Evolutionary conservation across 2,797 vertebrate genomes (phyloP), one percentile per base, ranked within the genome.

Genomic region (Capromys pilorides): DNA sequence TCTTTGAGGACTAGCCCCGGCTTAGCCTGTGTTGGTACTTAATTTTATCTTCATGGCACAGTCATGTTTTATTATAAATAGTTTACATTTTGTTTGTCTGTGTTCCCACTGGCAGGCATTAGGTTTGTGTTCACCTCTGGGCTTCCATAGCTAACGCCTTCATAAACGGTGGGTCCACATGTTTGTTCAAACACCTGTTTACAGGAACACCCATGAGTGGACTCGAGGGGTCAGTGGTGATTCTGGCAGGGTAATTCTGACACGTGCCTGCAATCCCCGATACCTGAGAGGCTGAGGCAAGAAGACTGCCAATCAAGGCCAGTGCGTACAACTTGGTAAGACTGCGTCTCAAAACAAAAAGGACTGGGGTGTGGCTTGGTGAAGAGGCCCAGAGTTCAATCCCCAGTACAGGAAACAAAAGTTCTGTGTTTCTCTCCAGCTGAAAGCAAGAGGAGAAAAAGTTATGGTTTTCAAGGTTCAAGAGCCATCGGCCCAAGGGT

Each of bases 391-490:
- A 39, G 41, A 49, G 73, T 77, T 31, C 73, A 49, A 31, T 49
- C 41, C 45, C 26, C 41, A 49, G 73, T 28, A 18, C 26, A 16
- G 28, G 2, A 31, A 28, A 45, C 26, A 41, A 4, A 36, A 8
- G 13, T 36, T n/a, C 54, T 73, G 6, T 9, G 8, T 21, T 51
- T 10, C 22, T 22, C 7, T 75, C 67, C 41, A 3, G 33, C 31
- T 6, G 33, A 36, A 61, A 11, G 36, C 10, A 6, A 10, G 10
- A 11, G 12, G 33, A 33, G 39, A 10, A 1, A 28, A 13, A 11
- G 22, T 33, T 51, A 0, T 4, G 6, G 22, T 26, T 18, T 36
- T 3, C 1, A 0, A 1, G 4, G 59, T 59, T 36, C 3, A 6
- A 24, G 59, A 39, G 6, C 54, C 73, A 4, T n/a, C 54, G 11